phyloP scores from a whole-genome alignment of 2,113 vertebrate genomes.

The Tetrax tetrax region DNA sequence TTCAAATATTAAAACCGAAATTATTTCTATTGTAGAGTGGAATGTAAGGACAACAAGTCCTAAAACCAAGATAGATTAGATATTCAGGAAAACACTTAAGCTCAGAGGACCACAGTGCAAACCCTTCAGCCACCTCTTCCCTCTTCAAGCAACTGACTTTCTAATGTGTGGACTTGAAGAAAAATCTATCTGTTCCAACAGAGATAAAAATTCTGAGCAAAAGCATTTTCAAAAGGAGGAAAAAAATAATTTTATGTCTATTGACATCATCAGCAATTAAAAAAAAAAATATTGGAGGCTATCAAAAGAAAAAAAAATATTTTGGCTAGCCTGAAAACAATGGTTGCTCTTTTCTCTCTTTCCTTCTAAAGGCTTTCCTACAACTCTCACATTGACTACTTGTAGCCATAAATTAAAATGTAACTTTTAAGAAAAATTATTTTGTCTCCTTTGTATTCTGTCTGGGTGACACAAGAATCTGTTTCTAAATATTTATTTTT shows the following conservation, averaged over 20 bases:
- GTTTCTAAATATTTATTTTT: not conserved
- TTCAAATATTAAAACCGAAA: not conserved
- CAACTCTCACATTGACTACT: not conserved
- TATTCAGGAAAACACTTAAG: not conserved
- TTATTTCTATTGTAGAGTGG: not conserved
- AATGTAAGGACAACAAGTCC: not conserved
- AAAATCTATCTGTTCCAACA: not conserved
- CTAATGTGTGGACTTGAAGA: not conserved
- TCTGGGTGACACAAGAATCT: not conserved
- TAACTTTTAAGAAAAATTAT: not conserved
- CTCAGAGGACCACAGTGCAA: not conserved
- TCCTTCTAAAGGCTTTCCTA: not conserved
- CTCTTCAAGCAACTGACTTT: not conserved
- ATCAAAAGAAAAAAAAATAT: not conserved
- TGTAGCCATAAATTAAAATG: not conserved
- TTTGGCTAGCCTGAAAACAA: not conserved
- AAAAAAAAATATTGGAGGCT: not conserved
- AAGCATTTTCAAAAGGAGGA: not conserved
- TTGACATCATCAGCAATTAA: not conserved
- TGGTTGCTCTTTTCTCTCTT: not conserved
- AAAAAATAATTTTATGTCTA: not conserved
- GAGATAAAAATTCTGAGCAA: not conserved
- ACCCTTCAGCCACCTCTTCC: not conserved
- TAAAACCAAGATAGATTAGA: not conserved
- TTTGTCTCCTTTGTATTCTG: not conserved